Evolutionary conservation across 53 echinoderm and acorn worm species (phyloP).

Genomic region (Apostichopus leukothele): DNA sequence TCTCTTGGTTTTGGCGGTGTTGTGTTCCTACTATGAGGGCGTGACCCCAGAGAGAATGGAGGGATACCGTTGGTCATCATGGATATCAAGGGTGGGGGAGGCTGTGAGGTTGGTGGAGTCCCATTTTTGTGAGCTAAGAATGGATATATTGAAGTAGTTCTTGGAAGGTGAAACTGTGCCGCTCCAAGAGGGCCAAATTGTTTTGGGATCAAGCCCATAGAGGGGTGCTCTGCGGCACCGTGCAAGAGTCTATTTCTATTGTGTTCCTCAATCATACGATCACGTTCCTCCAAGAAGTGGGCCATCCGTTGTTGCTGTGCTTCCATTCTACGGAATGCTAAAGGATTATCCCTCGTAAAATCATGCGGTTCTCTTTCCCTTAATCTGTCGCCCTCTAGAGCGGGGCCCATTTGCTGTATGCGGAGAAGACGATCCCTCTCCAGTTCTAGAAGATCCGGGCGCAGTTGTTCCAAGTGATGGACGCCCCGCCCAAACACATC

Average conservation of each 20-base stretch:
- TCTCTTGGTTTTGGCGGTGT: constrained; percentile 63
- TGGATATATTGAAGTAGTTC: constrained; percentile 79
- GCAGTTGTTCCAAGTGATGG: constrained; percentile 62
- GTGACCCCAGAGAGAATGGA: constrained; percentile 52
- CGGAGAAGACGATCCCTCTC: constrained; percentile 96
- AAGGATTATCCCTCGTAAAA: constrained; percentile 93
- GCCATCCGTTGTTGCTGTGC: constrained; percentile 80
- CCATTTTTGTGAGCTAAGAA: constrained; percentile 80
- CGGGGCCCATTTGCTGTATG: constrained; percentile 85
- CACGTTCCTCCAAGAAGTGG: constrained; percentile 85
- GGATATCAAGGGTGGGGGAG: constrained; percentile 85
- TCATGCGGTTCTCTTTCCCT: constrained; percentile 96
- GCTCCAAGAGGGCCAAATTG: constrained; percentile 54
- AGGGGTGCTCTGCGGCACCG: constrained; percentile 60
- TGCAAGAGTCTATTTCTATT: constrained; percentile 85
- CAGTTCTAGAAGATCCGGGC: constrained; percentile 76
- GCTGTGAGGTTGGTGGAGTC: constrained; percentile 77
- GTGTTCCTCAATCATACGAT: constrained; percentile 74
- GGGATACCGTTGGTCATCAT: constrained; percentile 56
- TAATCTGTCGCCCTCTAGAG: constrained; percentile 82
- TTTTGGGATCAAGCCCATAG: constrained; percentile 53
- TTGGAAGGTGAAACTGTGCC: constrained; percentile 65
- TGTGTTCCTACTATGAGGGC: constrained; percentile 73
- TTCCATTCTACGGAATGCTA: constrained; percentile 77
- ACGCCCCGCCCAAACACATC: constrained; percentile 69